Evolutionary conservation across 2,888 invertebrate genomes (phyloP), one percentile per base, ranked within the genome.

Genomic region (Drosophila sordidula): DNA sequence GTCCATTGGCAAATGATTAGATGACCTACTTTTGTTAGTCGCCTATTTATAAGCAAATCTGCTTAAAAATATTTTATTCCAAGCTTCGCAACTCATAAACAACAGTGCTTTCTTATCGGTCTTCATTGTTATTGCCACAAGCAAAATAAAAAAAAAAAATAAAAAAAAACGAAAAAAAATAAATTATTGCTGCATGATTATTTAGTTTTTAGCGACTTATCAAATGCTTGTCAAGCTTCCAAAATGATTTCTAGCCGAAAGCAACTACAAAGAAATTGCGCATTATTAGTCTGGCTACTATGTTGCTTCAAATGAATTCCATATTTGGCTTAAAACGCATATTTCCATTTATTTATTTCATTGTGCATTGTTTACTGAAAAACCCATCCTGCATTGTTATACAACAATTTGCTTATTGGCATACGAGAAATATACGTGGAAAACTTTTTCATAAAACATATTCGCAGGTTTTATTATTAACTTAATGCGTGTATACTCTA

Each of bases 151-250:
- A n/a, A 34, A 12, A 11, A n/a, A n/a, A n/a, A n/a, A n/a, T n/a
- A n/a, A n/a, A n/a, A n/a, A 12, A 11, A 14, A 18, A 18, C 8
- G 8, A 36, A 18, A 25, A 14, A 11, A 14, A 14, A 14, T 34
- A 26, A n/a, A 16, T 39, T 1, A 51, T 51, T 39, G 22, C 12
- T 25, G 34, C n/a, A 52, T 52, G 29, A 52, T 62, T 57, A 29
- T 18, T 9, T 32, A 39, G 59, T 45, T 51, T 45, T 29, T 6
- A 11, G 47, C 11, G 9, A 69, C 70, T 78, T 73, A 78, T 78
- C 73, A 78, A 65, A 39, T 55, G 4, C 65, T 75, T 69, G 69
- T 69, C 79, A 64, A 51, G 29, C 42, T 50, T 12, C 29, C 46
- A 26, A 47, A 29, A 38, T 16, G 29, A 52, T 57, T 50, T 63